phyloP scores from a whole-genome alignment of 2,113 vertebrate genomes.

The Capricornis sumatraensis region DNA sequence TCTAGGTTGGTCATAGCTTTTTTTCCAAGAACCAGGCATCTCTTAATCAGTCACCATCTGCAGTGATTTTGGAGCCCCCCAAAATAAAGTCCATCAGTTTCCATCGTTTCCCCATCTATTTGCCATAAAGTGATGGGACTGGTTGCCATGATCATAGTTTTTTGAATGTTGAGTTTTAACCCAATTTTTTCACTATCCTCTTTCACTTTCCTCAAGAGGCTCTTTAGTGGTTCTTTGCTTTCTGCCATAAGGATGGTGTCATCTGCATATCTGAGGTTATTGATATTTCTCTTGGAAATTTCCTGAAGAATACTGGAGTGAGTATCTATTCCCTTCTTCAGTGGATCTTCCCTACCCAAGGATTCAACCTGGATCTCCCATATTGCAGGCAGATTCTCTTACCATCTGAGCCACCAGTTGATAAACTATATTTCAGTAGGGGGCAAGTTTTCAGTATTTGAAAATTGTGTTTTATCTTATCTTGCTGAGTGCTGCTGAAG shows the following conservation, averaged over 20 bases:
- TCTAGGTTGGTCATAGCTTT: neutral
- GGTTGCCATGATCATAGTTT: neutral
- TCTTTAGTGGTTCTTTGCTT: neutral
- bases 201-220: neutral
- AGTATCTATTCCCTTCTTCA: neutral
- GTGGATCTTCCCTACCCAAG: neutral
- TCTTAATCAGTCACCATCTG: neutral
- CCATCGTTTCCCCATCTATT: neutral
- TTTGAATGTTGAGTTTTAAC: neutral
- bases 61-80: neutral
- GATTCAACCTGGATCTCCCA: neutral
- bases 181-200: neutral
- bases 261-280: neutral
- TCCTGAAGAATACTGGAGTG: neutral
- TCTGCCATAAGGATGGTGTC: neutral
- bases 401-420: neutral
- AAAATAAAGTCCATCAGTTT: rapidly evolving
- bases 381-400: neutral
- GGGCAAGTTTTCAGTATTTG: neutral
- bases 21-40: neutral
- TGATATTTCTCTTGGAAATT: neutral
- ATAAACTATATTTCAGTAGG: neutral
- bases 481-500: neutral
- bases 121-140: neutral
- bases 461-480: neutral